phyloP scores from a whole-genome alignment of 1,140 invertebrate genomes.

The Drosophila kohkoa region DNA sequence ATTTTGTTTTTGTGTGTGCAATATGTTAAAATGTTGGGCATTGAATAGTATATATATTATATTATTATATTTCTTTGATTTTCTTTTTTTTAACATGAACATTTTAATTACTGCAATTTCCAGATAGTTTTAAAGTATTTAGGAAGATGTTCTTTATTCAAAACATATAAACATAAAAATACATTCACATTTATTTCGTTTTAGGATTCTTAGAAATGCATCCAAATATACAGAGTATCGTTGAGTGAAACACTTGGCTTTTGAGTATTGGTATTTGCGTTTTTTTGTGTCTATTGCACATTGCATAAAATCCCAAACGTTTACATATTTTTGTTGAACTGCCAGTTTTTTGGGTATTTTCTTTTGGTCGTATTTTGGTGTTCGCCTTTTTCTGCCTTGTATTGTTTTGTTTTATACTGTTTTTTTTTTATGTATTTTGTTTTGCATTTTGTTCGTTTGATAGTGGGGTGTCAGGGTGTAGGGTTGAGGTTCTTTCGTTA shows the following conservation, averaged over 20 bases:
- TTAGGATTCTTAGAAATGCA: not conserved
- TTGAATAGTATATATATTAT: too few species aligned
- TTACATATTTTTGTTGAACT: conserved; percentile 59
- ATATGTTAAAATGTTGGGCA: too few species aligned
- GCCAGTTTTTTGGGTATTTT: conserved; percentile 41
- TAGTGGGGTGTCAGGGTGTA: not conserved
- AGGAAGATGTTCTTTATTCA: too few species aligned
- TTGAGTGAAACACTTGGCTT: not conserved
- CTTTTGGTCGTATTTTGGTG: conserved; percentile 33
- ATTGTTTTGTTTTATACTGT: conserved; percentile 36
- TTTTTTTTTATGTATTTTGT: conserved; percentile 16
- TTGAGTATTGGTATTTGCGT: conserved; percentile 33
- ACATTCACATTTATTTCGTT: too few species aligned
- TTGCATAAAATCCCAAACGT: conserved; percentile 68
- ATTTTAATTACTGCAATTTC: too few species aligned
- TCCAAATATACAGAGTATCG: conserved; percentile 5
- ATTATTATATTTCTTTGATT: too few species aligned
- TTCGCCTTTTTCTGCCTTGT: conserved; percentile 49
- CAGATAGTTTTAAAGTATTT: too few species aligned
- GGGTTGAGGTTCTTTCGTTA: conserved; percentile 32
- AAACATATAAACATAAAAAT: too few species aligned
- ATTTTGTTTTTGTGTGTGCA: too few species aligned
- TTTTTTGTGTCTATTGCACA: conserved; percentile 55
- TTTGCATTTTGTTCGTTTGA: not conserved
- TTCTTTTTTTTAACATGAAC: too few species aligned